These are phyloP conservation scores for Zaprionus lachaisei DNA, from an alignment of 1,140 invertebrate genomes.

Conservation along the genomic window DNA sequence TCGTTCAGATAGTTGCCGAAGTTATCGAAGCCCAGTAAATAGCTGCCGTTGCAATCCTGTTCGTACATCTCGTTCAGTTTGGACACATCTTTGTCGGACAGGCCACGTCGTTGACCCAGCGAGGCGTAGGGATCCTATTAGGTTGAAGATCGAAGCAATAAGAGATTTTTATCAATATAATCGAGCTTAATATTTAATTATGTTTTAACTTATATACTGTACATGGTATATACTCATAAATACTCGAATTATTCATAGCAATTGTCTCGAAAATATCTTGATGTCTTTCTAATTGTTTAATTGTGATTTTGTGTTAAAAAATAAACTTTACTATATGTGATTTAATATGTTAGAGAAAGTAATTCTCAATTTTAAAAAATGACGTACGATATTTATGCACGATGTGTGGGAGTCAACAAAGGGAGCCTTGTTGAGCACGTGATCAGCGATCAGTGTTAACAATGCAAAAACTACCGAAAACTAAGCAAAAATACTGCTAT, in stretches of 20 bases:
- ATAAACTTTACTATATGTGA: neutral
- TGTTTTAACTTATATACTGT: constrained; percentile 4
- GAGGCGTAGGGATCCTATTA: constrained; percentile 73
- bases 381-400: neutral
- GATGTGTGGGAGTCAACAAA: neutral
- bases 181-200: constrained; percentile 4
- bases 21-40: constrained; percentile 65
- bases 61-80: constrained; percentile 89
- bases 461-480: too few relatives aligned
- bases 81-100: constrained; percentile 88
- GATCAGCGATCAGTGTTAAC: too few relatives aligned
- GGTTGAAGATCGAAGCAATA: neutral
- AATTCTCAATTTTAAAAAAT: neutral
- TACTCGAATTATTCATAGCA: neutral
- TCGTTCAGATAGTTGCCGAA: constrained; percentile 70
- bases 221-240: neutral
- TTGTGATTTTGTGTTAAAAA: constrained; percentile 7
- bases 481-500: too few relatives aligned
- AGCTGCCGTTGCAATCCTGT: constrained; percentile 81
- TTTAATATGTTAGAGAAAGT: neutral
- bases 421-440: too few relatives aligned
- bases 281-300: neutral
- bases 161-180: neutral
- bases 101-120: constrained; percentile 88
- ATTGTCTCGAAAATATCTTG: neutral